These are phyloP conservation scores for Leptobrachium leishanense DNA, from an alignment of 2,113 vertebrate species.

Conservation along the genomic window DNA sequence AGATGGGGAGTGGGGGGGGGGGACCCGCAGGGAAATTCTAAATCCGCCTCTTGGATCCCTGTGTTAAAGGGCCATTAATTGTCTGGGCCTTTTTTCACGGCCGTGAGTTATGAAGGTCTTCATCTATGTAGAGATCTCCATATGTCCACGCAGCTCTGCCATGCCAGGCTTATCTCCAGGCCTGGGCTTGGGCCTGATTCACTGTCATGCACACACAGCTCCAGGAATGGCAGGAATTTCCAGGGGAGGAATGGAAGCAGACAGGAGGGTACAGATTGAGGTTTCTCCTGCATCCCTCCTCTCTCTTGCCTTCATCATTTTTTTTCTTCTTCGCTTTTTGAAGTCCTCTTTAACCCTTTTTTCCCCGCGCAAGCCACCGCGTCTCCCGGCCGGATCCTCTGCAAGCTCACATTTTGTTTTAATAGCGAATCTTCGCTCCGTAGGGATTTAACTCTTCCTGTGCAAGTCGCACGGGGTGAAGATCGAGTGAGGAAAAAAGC, in stretches of 20 bases:
- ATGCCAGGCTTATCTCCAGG: constrained; percentile 15
- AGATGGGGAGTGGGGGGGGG: no score
- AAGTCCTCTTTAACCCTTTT: constrained; percentile 6
- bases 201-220: constrained; percentile 60
- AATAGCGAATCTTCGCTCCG: no score
- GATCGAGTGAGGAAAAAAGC: no score
- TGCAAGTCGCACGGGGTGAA: background rate
- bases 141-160: background rate
- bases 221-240: constrained; percentile 74
- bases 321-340: background rate
- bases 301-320: background rate
- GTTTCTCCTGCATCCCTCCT: constrained; percentile 7
- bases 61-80: no score
- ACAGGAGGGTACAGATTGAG: background rate
- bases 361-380: background rate
- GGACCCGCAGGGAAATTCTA: no score
- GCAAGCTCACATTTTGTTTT: no score
- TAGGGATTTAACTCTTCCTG: no score
- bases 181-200: constrained; percentile 54
- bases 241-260: constrained; percentile 60
- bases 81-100: no score
- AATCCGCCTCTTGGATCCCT: no score
- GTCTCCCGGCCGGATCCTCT: background rate
- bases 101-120: constrained; percentile 9
- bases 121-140: background rate